phyloP scores from a whole-genome alignment of 2,113 vertebrate species.

The Condylura cristata region DNA sequence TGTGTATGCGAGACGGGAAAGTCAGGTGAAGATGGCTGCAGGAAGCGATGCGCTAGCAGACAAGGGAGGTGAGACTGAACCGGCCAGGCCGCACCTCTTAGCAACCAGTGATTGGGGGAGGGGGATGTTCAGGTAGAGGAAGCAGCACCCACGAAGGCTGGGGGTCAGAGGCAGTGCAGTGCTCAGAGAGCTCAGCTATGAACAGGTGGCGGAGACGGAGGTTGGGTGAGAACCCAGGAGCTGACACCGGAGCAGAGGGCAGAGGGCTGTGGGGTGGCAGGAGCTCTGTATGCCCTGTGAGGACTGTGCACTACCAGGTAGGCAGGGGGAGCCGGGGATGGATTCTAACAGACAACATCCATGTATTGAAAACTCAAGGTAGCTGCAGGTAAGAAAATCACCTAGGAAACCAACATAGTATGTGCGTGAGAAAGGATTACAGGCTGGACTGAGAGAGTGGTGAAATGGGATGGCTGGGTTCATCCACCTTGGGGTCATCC shows the following conservation, averaged over 20 bases:
- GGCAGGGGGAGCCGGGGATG: not conserved
- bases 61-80: not conserved
- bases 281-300: not conserved
- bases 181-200: not conserved
- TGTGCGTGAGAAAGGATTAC: not conserved
- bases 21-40: not conserved
- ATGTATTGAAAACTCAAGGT: too few relatives aligned
- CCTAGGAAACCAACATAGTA: not conserved
- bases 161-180: not conserved
- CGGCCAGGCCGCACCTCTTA: not conserved
- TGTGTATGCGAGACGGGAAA: not conserved
- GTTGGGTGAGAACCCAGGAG: rapidly evolving
- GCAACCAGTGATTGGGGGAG: not conserved
- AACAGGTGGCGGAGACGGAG: rapidly evolving
- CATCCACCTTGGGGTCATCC: not conserved
- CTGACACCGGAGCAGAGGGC: rapidly evolving
- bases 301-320: rapidly evolving
- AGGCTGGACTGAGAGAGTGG: not conserved
- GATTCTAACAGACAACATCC: not conserved
- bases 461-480: not conserved
- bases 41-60: not conserved
- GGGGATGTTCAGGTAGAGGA: not conserved
- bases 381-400: not conserved
- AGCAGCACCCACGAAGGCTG: not conserved
- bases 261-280: too few relatives aligned